These are phyloP conservation scores for Tetramorium bicarinatum DNA, from an alignment of 2,888 invertebrate species.

Conservation along the genomic window DNA sequence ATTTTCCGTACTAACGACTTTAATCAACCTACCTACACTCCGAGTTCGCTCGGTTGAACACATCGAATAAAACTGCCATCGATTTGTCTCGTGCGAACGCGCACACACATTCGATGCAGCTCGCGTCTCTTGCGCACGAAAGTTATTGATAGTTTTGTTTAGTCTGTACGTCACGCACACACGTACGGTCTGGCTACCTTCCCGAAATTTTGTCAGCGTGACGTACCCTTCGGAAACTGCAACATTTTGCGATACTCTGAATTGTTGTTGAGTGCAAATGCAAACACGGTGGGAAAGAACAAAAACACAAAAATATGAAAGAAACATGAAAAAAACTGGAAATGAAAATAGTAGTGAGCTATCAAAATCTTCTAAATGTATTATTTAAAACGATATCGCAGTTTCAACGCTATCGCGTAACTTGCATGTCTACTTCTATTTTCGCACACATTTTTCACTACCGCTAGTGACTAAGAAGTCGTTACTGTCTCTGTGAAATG, in stretches of 20 bases:
- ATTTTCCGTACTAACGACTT: conserved; percentile 25
- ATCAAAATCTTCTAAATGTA: conserved; percentile 1
- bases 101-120: not conserved
- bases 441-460: not conserved
- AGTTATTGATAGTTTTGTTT: conserved; percentile 51
- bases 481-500: not conserved
- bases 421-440: not conserved
- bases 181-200: not conserved
- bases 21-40: conserved; percentile 26
- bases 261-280: conserved; percentile 24
- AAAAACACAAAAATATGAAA: conserved; percentile 37
- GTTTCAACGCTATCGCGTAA: not conserved
- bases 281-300: conserved; percentile 14
- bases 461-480: not conserved
- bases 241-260: conserved; percentile 32
- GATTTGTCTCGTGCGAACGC: conserved; percentile 36
- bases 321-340: not conserved
- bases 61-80: conserved; percentile 36
- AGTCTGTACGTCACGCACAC: not conserved
- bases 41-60: not conserved
- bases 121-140: conserved; percentile 15
- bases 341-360: conserved; percentile 27
- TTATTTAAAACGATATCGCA: conserved; percentile 4
- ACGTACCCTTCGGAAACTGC: conserved; percentile 27
- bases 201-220: conserved; percentile 17